Conservation (phyloP, 2,113 vertebrate genomes). For the Gila orcuttii region DNA sequence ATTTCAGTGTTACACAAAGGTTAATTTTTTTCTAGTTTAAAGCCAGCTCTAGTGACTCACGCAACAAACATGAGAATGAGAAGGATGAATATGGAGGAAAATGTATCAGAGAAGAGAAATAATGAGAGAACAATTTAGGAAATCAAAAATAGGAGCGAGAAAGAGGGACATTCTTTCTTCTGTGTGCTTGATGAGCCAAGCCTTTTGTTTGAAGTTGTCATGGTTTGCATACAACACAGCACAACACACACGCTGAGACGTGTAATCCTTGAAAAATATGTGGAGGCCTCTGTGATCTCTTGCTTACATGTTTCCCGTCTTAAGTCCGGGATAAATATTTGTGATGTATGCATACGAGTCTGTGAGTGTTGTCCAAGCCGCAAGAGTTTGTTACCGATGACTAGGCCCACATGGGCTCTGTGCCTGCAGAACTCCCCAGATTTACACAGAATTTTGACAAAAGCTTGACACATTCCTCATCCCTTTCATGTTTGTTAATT, state of each 20-base stretch:
- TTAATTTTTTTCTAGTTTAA: constrained; percentile 15
- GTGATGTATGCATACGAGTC: constrained; percentile 17
- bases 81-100: constrained; percentile 16
- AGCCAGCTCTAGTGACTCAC: constrained; percentile 39
- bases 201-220: constrained; percentile 58
- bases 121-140: constrained; percentile 13
- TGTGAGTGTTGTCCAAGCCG: constrained; percentile 1
- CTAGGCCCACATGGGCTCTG: constrained; percentile 10
- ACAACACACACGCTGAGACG: constrained; percentile 42
- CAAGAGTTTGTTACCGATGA: constrained; percentile 10
- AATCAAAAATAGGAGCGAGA: constrained; percentile 2
- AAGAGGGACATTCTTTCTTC: constrained; percentile 44
- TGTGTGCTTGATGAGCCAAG: constrained; percentile 54
- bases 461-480: constrained; percentile 19
- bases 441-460: background rate
- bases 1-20: constrained; percentile 29
- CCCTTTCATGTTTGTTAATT: background rate
- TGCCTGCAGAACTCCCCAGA: background rate
- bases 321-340: constrained; percentile 26
- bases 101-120: background rate
- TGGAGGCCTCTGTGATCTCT: constrained; percentile 30
- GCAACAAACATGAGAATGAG: constrained; percentile 22
- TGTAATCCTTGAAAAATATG: constrained; percentile 43
- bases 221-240: constrained; percentile 54
- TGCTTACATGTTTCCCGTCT: constrained; percentile 30